Conservation (phyloP, 2,797 vertebrate species). For the Darevskia mixta region DNA sequence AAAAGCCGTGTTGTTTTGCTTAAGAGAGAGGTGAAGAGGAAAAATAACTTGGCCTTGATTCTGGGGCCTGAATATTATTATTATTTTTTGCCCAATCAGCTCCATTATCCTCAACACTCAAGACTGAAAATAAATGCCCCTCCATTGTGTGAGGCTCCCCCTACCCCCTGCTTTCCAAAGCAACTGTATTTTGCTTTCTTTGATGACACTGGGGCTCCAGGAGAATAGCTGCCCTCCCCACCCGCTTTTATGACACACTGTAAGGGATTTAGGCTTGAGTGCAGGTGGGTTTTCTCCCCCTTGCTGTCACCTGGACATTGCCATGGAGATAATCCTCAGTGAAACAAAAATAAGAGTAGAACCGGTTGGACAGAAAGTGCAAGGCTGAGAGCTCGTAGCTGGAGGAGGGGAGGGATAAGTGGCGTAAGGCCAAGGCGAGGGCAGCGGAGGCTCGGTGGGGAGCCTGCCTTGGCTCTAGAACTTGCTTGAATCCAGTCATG, state of each 20-base stretch:
- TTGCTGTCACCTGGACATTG: slow-evolving; percentile 81
- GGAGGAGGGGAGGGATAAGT: slow-evolving; percentile 13
- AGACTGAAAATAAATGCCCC: neutral
- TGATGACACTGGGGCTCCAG: accelerated
- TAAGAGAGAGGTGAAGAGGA: neutral
- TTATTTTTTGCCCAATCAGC: neutral
- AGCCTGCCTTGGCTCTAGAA: accelerated
- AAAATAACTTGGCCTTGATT: neutral
- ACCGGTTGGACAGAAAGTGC: slow-evolving; percentile 87
- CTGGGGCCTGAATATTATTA: neutral
- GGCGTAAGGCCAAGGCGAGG: neutral
- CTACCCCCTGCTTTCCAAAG: neutral
- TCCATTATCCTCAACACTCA: neutral
- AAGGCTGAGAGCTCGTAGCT: neutral
- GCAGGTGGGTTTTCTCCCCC: slow-evolving; percentile 73
- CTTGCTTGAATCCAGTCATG: accelerated
- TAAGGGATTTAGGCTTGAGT: slow-evolving; percentile 70
- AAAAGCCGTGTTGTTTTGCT: neutral
- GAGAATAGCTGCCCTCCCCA: slow-evolving; percentile 46
- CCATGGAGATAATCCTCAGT: slow-evolving; percentile 79
- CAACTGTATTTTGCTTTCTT: neutral
- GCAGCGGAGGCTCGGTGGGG: accelerated
- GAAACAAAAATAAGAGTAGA: slow-evolving; percentile 80
- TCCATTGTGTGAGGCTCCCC: accelerated
- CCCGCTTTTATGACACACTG: slow-evolving; percentile 72